Base-by-base conservation (phyloP, 2,888 invertebrate genomes). In the Drosophila formosana region DNA sequence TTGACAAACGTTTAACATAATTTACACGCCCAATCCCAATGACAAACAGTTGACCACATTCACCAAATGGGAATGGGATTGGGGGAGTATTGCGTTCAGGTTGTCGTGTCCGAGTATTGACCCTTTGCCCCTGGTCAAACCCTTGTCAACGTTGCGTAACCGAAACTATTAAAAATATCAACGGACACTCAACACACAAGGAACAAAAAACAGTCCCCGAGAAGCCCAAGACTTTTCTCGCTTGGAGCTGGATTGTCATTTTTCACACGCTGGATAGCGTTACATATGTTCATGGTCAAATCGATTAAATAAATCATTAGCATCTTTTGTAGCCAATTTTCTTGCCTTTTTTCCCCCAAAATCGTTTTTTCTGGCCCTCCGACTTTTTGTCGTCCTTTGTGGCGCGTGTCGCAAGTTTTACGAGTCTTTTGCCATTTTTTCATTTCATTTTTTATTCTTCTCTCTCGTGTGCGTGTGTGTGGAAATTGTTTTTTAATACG, bases 221-320 rank as follows among this genome's bases (percentile, higher is more conserved):
- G 39, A n/a, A 58, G 18, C 46, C 57, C 28, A 45, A 34, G 25
- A 55, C 25, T 66, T 66, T 49, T 41, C 25, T 37, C 41, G 13
- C 18, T 18, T 28, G n/a, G 11, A 23, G 55, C 53, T 55, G 52
- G 58, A 52, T 56, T 67, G 74, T 74, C 77, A 88, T 86, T 86
- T 89, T 89, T 89, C 89, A 84, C 83, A 88, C 79, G 81, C 65
- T 72, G 68, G 68, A 68, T 50, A 63, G 58, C 53, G 57, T 68
- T 69, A 88, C 91, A 91, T 91, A 90, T 91, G 91, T 90, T 91
- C 90, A 88, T 91, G 91, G 91, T 91, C 91, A 90, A 91, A 91
- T 90, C 91, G 90, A 91, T 92, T 90, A 91, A 89, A 91, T 92
- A 91, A 91, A 92, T 92, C 91, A 92, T 91, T 90, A 91, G 91